Percentiles rank a stretch among this genome's conserved stretches.
Conservation (phyloP, 1,140 invertebrate species). For the Philotrypesis tridentata region DNA sequence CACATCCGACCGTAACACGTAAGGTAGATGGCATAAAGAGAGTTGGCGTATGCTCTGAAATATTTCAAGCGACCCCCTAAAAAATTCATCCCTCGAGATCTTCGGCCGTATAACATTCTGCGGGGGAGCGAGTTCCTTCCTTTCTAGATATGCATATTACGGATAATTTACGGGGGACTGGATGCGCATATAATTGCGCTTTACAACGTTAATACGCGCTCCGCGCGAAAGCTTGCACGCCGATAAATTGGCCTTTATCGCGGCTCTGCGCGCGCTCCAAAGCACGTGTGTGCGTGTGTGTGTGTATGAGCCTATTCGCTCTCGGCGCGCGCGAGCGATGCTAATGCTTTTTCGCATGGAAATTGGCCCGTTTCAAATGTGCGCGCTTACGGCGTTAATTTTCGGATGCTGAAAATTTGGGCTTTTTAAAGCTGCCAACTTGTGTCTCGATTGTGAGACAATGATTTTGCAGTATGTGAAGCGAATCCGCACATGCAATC, state of each 20-base stretch:
- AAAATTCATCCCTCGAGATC: not conserved
- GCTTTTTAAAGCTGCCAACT: too few species aligned
- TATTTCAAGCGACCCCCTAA: not conserved
- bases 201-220: not conserved
- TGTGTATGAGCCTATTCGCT: too few species aligned
- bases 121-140: not conserved
- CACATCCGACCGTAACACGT: not conserved
- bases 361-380: too few species aligned
- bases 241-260: constrained; percentile 22
- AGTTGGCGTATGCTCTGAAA: not conserved
- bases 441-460: too few species aligned
- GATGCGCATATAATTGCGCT: not conserved
- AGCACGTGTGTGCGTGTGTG: too few species aligned
- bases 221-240: not conserved
- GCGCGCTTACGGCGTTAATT: too few species aligned
- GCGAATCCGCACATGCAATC: too few species aligned
- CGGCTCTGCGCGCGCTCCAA: not conserved
- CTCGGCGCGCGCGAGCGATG: too few species aligned
- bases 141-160: not conserved
- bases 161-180: not conserved
- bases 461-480: too few species aligned
- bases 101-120: not conserved
- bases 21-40: not conserved
- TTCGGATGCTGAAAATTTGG: too few species aligned
- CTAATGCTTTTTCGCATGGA: too few species aligned